Percentiles rank a stretch among this genome's conserved stretches.
Evolutionary conservation across 2,113 vertebrate species (phyloP).

Genomic region (Syngnathus typhle): DNA sequence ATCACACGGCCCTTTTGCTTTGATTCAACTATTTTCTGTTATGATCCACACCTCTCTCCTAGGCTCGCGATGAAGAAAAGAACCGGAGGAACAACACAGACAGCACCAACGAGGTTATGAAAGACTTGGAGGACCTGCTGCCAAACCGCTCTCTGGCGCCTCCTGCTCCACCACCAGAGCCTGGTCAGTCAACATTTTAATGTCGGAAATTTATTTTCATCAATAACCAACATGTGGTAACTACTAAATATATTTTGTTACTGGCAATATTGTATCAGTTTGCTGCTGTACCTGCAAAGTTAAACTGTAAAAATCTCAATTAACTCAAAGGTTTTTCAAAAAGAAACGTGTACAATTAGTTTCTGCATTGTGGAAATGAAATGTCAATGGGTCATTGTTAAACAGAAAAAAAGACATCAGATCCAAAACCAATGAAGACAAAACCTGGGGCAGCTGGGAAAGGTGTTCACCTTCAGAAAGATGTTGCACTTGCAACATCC

Average conservation of each 20-base stretch:
- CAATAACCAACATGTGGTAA: background rate
- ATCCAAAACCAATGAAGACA: conserved; percentile 60
- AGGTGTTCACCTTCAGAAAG: conserved; percentile 60
- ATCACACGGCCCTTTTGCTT: background rate
- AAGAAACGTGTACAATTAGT: background rate
- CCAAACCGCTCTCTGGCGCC: conserved; percentile 56
- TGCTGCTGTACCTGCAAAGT: too few species aligned
- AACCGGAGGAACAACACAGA: conserved; percentile 83
- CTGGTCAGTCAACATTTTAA: conserved; percentile 36
- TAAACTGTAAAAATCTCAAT: background rate
- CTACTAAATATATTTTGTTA: too few species aligned
- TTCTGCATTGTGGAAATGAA: background rate
- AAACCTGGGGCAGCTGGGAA: conserved; percentile 57
- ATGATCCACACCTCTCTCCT: background rate
- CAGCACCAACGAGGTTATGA: conserved; percentile 74
- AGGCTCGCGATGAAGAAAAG: conserved; percentile 92
- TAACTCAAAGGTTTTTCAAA: background rate
- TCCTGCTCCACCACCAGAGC: conserved; percentile 40
- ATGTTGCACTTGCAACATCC: conserved; percentile 46
- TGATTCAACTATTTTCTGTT: too few species aligned
- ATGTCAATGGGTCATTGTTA: background rate
- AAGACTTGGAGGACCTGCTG: conserved; percentile 78
- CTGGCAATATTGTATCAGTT: background rate
- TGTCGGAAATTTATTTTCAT: background rate
- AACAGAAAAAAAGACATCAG: conserved; percentile 59